These are phyloP conservation scores for Ginglymostoma cirratum DNA, from an alignment of 2,113 vertebrate species.

Conservation along the genomic window DNA sequence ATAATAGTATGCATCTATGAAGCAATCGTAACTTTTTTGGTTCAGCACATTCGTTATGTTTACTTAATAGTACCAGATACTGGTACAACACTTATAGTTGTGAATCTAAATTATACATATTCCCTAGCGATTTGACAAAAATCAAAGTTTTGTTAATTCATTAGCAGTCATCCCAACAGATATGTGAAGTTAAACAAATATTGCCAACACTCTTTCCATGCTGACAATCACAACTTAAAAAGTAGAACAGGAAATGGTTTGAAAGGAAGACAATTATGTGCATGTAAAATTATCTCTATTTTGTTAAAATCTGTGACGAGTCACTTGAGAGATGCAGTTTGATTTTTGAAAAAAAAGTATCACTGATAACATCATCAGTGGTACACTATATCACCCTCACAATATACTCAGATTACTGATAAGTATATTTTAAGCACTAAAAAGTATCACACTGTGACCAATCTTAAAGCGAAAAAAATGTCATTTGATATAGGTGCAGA, in stretches of 20 bases:
- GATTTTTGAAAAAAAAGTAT: constrained; percentile 63
- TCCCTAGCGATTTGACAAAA: constrained; percentile 52
- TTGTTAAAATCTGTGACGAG: constrained; percentile 58
- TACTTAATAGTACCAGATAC: constrained; percentile 53
- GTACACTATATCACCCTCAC: constrained; percentile 61
- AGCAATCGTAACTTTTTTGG: constrained; percentile 47
- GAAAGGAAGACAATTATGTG: background rate
- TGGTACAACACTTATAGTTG: constrained; percentile 55
- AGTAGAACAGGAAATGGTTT: background rate
- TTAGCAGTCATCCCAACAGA: background rate
- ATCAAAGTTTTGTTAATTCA: background rate
- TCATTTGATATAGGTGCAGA: constrained; percentile 38
- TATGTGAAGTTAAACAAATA: constrained; percentile 1
- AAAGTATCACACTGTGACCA: constrained; percentile 52
- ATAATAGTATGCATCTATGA: constrained; percentile 49
- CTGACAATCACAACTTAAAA: background rate
- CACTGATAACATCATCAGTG: constrained; percentile 45
- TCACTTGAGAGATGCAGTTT: constrained; percentile 63
- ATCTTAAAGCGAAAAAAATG: constrained; percentile 44
- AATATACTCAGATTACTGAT: constrained; percentile 59
- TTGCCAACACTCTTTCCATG: background rate
- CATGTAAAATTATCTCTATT: constrained; percentile 48
- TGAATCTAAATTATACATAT: constrained; percentile 52
- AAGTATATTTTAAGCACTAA: constrained; percentile 57
- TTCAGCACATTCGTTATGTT: constrained; percentile 46